phyloP scores from a whole-genome alignment of 2,113 vertebrate genomes.

The Pseudorectes ferrugineus region DNA sequence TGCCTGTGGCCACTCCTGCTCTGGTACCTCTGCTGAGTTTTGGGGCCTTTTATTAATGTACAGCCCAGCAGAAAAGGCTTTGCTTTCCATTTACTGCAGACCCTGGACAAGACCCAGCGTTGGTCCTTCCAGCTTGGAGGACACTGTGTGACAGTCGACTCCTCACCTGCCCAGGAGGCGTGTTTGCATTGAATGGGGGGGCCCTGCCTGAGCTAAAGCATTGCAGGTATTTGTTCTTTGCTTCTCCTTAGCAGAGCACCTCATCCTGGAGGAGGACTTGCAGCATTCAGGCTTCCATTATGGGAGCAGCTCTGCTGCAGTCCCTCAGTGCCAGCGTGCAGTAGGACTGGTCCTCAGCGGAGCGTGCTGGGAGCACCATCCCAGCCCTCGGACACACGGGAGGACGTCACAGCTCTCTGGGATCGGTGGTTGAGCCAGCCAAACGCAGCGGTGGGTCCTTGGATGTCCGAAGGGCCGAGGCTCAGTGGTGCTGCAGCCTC shows the following conservation, averaged over 20 bases:
- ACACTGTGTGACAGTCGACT: fast-evolving
- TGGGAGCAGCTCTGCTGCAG: neutral
- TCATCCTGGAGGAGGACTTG: neutral
- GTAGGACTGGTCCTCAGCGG: fast-evolving
- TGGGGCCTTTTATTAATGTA: neutral
- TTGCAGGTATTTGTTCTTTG: neutral
- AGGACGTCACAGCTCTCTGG: neutral
- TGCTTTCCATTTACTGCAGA: neutral
- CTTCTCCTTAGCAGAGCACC: neutral
- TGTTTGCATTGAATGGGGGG: fast-evolving
- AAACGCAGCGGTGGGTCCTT: fast-evolving
- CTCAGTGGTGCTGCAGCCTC: neutral
- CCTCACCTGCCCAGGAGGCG: neutral
- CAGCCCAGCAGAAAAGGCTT: neutral
- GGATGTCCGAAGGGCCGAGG: neutral
- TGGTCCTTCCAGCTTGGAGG: neutral
- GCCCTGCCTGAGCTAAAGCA: neutral
- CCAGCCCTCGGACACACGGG: neutral
- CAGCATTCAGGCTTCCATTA: neutral
- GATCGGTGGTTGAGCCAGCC: fast-evolving
- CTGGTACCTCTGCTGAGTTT: neutral
- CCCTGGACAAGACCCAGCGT: neutral
- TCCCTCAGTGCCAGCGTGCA: fast-evolving
- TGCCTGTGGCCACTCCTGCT: neutral
- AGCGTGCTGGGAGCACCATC: fast-evolving